Evolutionary conservation across 2,797 vertebrate genomes (phyloP).

Genomic region (Bradypus variegatus): DNA sequence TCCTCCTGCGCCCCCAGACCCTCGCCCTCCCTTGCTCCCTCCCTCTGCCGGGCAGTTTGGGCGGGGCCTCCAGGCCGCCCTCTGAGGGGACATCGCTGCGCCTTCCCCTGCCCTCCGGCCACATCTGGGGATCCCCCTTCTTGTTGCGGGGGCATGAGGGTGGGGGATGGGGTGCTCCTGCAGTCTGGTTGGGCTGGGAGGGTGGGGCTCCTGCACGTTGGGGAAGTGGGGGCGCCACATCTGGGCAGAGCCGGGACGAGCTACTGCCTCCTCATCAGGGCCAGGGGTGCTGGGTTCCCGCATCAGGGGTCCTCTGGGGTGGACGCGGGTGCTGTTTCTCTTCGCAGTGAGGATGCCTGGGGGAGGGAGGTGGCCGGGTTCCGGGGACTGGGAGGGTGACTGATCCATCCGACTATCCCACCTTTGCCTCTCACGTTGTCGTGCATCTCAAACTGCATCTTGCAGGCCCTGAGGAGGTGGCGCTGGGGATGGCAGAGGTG

Average conservation of each 20-base stretch:
- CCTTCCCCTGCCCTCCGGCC: not conserved
- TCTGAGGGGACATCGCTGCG: not conserved
- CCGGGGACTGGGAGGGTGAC: conserved; percentile 14
- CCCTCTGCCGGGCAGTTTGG: conserved; percentile 48
- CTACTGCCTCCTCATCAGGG: conserved; percentile 22
- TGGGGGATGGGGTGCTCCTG: not conserved
- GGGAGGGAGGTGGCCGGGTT: conserved; percentile 47
- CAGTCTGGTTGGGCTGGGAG: not conserved
- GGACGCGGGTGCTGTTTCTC: conserved; percentile 30
- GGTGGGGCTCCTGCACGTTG: not conserved
- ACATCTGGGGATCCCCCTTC: not conserved
- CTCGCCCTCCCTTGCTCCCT: not conserved
- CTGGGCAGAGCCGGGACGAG: not conserved
- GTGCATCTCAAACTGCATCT: conserved; percentile 69
- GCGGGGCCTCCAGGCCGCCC: conserved; percentile 56
- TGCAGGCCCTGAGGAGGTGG: conserved; percentile 51
- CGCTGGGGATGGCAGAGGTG: conserved; percentile 13
- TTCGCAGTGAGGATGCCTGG: conserved; percentile 41
- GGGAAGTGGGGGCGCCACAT: not conserved
- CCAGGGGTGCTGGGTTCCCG: conserved; percentile 6
- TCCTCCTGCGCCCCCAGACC: conserved; percentile 49
- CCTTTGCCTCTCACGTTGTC: conserved; percentile 70
- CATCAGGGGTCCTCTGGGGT: conserved; percentile 36
- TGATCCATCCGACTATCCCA: conserved; percentile 50
- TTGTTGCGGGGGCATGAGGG: not conserved